Evolutionary conservation across 2,888 invertebrate genomes (phyloP), one percentile per base, ranked within the genome.

Genomic region (Polyploca ridens): DNA sequence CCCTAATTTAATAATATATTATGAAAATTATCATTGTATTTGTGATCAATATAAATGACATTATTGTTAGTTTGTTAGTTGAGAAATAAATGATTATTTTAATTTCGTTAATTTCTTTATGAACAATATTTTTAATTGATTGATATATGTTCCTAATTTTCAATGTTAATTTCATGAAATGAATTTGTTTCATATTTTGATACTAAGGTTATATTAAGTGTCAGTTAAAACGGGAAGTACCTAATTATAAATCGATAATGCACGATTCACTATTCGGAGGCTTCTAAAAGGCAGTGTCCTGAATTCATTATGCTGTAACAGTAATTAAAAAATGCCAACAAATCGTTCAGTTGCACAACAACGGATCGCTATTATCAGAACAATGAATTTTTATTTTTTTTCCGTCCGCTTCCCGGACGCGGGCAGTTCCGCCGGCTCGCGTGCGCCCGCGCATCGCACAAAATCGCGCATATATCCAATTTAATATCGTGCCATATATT

Each of bases 351-450:
- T 90, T 90, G 82, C 80, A 86, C 81, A 89, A 89, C 74, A 80
- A 67, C 86, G 87, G 84, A 85, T 85, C 78, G 82, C 72, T 82
- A 81, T 82, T 81, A 84, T 84, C 85, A 83, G 73, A 72, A 74
- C 69, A 74, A 66, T 77, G 75, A 76, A 79, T 82, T 86, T 81
- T 78, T n/a, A 78, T 84, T 88, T 86, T 83, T 88, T 88, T 84
- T 77, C 81, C 81, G 84, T 86, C 82, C 84, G 90, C 83, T 93
- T 93, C 93, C 93, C 93, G 93, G 93, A 93, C 89, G 87, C 80
- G 69, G 72, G 69, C 71, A 74, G 87, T 86, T 92, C 90, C 93
- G 89, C 74, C 69, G 81, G 68, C 67, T 90, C 87, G 93, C 90
- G 91, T 91, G 93, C 84, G 81, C 79, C 69, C 62, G 79, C 81